Evolutionary conservation across 2,113 vertebrate species (phyloP), one percentile per base, ranked within the genome.

Genomic region (Trematomus loennbergii): DNA sequence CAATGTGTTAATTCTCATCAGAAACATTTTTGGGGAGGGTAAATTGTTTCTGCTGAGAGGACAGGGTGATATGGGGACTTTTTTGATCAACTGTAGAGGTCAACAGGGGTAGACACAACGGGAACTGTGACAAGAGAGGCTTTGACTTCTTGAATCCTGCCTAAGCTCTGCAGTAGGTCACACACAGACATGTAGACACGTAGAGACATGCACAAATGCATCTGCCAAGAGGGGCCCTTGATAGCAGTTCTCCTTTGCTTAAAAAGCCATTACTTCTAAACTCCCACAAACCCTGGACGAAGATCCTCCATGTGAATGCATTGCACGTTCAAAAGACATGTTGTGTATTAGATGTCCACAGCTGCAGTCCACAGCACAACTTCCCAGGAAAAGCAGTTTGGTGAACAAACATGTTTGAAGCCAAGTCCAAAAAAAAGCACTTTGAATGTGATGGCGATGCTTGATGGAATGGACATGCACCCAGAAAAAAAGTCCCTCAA

Each of bases 381-480:
- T 80, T 84, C 85, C 79, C 76, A 71, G 64, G 68, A 79, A 74
- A 89, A 82, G 54, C 29, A 79, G 60, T 61, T 86, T 74, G 72
- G 73, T 81, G 88, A 71, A 82, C 78, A 88, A 77, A 79, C 68
- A 83, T 48, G 78, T 84, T 83, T 84, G 66, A 69, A 85, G 72
- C 81, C 20, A 68, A 50, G 64, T 89, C 78, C 80, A 60, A 84
- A 80, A 69, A 57, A 61, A 79, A 89, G 69, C 88, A 66, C 83
- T 88, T 90, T 84, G 89, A 88, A 89, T 86, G 92, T 93, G 93
- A 94, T 88, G 83, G 79, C 60, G 81, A 92, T 93, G 91, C 91
- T 94, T 88, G 85, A 96, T 96, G 96, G 87, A 93, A 96, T 95
- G 96, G 93, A 86, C 96, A 96, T 97, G 97, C 96, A 95, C 86